phyloP scores from a whole-genome alignment of 2,113 vertebrate genomes.

The Cololabis saira region DNA sequence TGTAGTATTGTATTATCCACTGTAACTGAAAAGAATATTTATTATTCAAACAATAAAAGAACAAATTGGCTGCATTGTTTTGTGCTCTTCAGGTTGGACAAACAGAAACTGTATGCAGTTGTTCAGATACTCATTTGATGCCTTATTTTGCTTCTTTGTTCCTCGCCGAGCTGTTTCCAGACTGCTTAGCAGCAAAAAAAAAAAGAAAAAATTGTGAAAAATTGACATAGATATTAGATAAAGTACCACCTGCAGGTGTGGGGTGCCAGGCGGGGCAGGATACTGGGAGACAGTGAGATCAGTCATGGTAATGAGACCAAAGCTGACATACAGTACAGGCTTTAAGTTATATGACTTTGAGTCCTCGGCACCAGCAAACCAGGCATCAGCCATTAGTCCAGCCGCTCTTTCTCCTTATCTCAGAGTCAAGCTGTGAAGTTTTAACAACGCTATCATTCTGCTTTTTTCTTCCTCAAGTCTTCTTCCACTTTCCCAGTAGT shows the following conservation, averaged over 20 bases:
- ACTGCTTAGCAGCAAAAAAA: conserved; percentile 61
- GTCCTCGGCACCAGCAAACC: conserved; percentile 61
- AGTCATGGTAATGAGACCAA: conserved; percentile 83
- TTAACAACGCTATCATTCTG: conserved; percentile 68
- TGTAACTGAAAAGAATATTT: conserved; percentile 9
- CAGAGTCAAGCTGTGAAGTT: conserved; percentile 73
- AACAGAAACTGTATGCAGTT: conserved; percentile 37
- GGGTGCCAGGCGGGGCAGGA: conserved; percentile 83
- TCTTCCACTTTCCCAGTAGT: conserved; percentile 34
- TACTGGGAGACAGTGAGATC: conserved; percentile 82
- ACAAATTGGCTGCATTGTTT: conserved; percentile 44
- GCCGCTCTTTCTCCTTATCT: conserved; percentile 69
- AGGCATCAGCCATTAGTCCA: conserved; percentile 69
- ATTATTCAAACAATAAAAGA: conserved; percentile 26
- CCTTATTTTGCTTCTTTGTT: conserved; percentile 49
- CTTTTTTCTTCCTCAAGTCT: conserved; percentile 38
- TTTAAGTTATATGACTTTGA: conserved; percentile 75
- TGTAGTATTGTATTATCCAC: conserved; percentile 38
- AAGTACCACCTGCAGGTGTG: conserved; percentile 82
- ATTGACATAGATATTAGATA: conserved; percentile 76
- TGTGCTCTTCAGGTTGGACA: conserved; percentile 30
- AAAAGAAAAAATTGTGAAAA: conserved; percentile 69
- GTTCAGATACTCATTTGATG: conserved; percentile 49
- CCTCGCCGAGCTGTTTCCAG: conserved; percentile 42
- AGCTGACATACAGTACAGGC: conserved; percentile 71